Percentiles rank a stretch among this genome's conserved stretches.
Evolutionary conservation across 2,797 vertebrate species (phyloP).

Genomic region (Ctenochaetus hawaiiensis): DNA sequence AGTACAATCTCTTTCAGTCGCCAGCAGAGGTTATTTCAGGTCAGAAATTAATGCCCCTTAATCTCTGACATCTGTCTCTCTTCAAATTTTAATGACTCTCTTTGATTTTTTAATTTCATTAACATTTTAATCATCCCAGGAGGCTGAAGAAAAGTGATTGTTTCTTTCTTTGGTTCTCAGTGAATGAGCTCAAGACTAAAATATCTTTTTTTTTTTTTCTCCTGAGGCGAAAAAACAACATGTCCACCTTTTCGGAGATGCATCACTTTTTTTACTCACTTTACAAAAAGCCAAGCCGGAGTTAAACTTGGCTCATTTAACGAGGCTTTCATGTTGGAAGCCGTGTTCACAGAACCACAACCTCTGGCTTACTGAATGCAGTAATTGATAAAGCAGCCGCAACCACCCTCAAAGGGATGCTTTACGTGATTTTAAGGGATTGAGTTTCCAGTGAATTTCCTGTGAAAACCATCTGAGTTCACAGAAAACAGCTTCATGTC

Average conservation of each 20-base stretch:
- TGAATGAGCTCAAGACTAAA: not conserved
- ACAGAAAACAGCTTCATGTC: not conserved
- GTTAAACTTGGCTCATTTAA: slow-evolving; percentile 17
- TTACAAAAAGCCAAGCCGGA: slow-evolving; percentile 11
- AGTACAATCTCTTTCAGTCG: not conserved
- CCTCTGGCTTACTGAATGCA: slow-evolving; percentile 4
- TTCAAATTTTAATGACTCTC: slow-evolving; percentile 10
- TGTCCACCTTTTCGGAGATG: not conserved
- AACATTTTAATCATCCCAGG: slow-evolving; percentile 37
- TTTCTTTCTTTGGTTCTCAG: slow-evolving; percentile 4
- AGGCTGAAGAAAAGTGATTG: not conserved
- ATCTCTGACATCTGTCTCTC: slow-evolving; percentile 20
- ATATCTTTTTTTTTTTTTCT: slow-evolving; percentile 12
- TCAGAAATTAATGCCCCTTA: slow-evolving; percentile 10
- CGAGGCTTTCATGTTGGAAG: slow-evolving; percentile 22
- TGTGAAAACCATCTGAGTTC: slow-evolving; percentile 5
- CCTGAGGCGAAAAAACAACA: slow-evolving; percentile 16
- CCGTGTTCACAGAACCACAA: slow-evolving; percentile 6
- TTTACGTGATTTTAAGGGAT: slow-evolving; percentile 9
- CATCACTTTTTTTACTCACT: slow-evolving; percentile 11
- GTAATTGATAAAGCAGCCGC: slow-evolving; percentile 14
- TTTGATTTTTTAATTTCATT: slow-evolving; percentile 44
- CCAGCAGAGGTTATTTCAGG: not conserved
- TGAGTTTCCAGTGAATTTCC: slow-evolving; percentile 10
- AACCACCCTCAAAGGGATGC: slow-evolving; percentile 15